A percentile compares a stretch with the other conserved stretches of the same genome.
Evolutionary conservation across 2,113 vertebrate genomes (phyloP).

Genomic region (Myiopsitta monachus): DNA sequence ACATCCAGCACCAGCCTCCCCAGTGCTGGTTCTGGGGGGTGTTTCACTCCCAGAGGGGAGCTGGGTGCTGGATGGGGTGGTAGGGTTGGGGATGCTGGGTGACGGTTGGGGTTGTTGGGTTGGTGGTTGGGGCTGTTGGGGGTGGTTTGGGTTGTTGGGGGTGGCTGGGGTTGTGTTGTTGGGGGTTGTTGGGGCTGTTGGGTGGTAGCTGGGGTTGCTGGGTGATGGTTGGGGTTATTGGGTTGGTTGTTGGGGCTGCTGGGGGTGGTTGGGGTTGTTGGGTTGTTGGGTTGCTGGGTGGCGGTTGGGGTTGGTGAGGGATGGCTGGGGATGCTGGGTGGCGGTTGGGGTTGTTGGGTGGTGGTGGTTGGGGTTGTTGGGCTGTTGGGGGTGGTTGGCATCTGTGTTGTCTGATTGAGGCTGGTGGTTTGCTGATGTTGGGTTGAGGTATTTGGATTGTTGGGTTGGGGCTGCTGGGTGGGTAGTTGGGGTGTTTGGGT

Average conservation of each 20-base stretch:
- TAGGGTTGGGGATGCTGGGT: neutral
- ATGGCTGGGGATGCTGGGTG: too few relatives aligned
- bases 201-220: neutral
- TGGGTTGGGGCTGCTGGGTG: neutral
- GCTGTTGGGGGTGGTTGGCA: too few relatives aligned
- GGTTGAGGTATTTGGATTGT: neutral
- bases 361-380: neutral
- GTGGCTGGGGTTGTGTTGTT: too few relatives aligned
- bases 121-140: too few relatives aligned
- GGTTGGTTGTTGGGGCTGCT: too few relatives aligned
- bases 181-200: too few relatives aligned
- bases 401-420: neutral
- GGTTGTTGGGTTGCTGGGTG: too few relatives aligned
- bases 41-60: too few relatives aligned
- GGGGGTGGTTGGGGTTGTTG: too few relatives aligned
- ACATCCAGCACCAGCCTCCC: fast-evolving
- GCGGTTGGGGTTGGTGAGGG: too few relatives aligned
- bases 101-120: neutral
- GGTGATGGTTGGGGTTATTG: neutral
- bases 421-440: neutral
- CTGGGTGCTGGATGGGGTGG: fast-evolving
- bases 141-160: too few relatives aligned
- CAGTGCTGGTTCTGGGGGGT: fast-evolving
- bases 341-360: too few relatives aligned
- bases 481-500: neutral